Evolutionary conservation across 2,797 vertebrate genomes (phyloP), one percentile per base, ranked within the genome.

Genomic region (Pangasius djambal): DNA sequence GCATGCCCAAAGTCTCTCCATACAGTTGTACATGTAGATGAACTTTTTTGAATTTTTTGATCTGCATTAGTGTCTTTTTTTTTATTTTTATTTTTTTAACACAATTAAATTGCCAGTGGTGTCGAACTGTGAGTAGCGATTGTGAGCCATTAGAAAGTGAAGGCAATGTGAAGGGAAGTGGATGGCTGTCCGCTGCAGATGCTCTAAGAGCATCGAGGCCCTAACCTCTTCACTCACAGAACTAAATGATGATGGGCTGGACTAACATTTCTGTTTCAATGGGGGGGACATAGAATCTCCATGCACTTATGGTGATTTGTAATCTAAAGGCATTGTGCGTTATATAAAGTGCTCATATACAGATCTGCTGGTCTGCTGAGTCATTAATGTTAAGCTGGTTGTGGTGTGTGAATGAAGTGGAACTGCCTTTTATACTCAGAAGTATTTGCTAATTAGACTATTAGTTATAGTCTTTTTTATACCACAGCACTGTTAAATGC

Each of bases 121-220:
- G 81, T 74, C 83, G 28, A 70, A 25, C 16, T 72, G 31, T 44
- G 44, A 87, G 69, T 37, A 70, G 44, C 13, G 44, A 50, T 78
- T 28, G n/a, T 85, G 65, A 86, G 67, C 34, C 82, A 52, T 31
- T 72, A 59, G 34, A 61, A 67, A 63, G 18, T 37, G 55, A 63
- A 74, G 12, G 50, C 3, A n/a, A 55, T 65, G 70, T 15, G 18
- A 77, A 85, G 37, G 44, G 75, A 44, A 82, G 67, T 79, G 65
- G 20, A 69, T 55, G 75, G 74, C 65, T 86, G 74, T 85, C 82
- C 55, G 10, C 86, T 72, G 86, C 89, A 90, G 89, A 65, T 84
- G 89, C 89, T 84, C 6, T 34, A 57, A 37, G 28, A 78, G 22
- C 79, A 63, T 12, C 31, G 4, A 78, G 59, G 61, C 65, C 18